Evolutionary conservation across 2,797 vertebrate genomes (phyloP), one percentile per base, ranked within the genome.

Genomic region (Pangasius macronema): DNA sequence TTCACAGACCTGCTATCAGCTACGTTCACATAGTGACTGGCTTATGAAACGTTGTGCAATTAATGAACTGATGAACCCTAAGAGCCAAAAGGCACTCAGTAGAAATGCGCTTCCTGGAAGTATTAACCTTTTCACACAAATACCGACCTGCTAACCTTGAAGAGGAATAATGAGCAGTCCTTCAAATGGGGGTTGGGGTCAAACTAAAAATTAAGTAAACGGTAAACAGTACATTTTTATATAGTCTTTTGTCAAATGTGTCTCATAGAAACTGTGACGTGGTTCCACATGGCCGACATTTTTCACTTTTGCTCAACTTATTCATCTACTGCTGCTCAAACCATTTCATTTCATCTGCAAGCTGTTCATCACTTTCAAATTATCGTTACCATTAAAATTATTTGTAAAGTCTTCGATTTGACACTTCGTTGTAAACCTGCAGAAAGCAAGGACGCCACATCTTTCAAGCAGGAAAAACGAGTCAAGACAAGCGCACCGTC

Each of bases 61-160:
- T 82, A 82, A 57, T 18, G 27, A 85, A 82, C 77, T 75, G 22
- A 70, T 51, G 14, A 82, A 55, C 63, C 57, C 24, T 13, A 80
- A 10, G 53, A 84, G 27, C 61, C 36, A 59, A 67, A 67, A 75
- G 49, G 57, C 82, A 87, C 27, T 59, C 46, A 14, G 76, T 18
- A 39, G 61, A 46, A 79, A 70, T 39, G 51, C 4, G 20, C 24
- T 42, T 36, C 75, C 30, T 49, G n/a, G 55, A 72, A 61, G 13
- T 70, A 59, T 33, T 57, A 33, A 79, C 63, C 27, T 46, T 24
- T 30, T 63, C 46, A 55, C 68, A 42, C 8, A 11, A 16, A 39
- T 77, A 20, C 16, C 53, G 49, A 53, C 7, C 73, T n/a, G 18
- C 30, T 49, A 8, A 30, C 57, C 61, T 33, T 83, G 4, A 67